Evolutionary conservation across 2,888 invertebrate genomes (phyloP), one percentile per base, ranked within the genome.

Genomic region (Diaphora mendica): DNA sequence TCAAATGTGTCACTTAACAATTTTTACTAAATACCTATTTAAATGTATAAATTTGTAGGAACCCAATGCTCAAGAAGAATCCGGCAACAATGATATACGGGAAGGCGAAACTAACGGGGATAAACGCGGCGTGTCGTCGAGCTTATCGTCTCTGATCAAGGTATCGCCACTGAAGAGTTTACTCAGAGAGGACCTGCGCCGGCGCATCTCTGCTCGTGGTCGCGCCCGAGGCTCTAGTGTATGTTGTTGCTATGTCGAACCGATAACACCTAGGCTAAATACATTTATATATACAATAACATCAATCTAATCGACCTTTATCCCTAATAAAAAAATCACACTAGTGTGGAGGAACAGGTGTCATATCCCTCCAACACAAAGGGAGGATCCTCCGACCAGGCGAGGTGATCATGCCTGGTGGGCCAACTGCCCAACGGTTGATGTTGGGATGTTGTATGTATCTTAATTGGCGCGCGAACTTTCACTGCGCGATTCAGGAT

Each of bases 131-230:
- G 92, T 96, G 80, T 97, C 97, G 73, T 97, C 97, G 84, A 97
- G 97, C 90, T 95, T 98, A 82, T 97, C 98, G 81, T 97, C 98
- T 73, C 92, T 98, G 85, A 98, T 98, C 88, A 98, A 98, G 96
- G 96, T 97, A 82, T 98, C 98, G 72, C 98, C 98, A 78, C 94
- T 98, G 82, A 98, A 98, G 92, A 98, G 98, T 84, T 94, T 98
- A 80, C 95, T 98, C 79, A 96, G 98, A 70, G 98, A 98, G 90
- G 98, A 98, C 93, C 95, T 98, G 85, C 98, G 98, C 90, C 96
- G 98, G 78, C 97, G 98, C 90, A 97, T 98, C 86, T 97, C 97
- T 77, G 97, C 97, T 64, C 96, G 97, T 86, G 97, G 97, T 71
- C 96, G 96, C 85, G 96, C 96, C 82, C 94, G 97, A 75, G 93